Evolutionary conservation across 1,140 invertebrate species (phyloP).

Genomic region (Limonius californicus): DNA sequence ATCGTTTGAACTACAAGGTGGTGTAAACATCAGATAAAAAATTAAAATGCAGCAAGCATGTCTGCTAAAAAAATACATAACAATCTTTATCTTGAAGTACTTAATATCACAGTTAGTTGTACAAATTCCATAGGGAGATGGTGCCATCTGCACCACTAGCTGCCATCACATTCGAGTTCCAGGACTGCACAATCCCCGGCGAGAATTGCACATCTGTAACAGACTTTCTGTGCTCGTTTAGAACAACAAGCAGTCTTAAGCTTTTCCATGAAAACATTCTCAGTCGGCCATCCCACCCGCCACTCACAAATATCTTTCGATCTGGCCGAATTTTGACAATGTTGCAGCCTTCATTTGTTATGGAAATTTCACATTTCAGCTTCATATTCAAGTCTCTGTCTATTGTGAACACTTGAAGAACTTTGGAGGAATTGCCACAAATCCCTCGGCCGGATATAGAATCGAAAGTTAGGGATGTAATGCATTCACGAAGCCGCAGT

Average conservation of each 20-base stretch:
- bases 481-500: slow-evolving; percentile 59
- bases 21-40: background rate
- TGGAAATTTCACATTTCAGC: slow-evolving; percentile 55
- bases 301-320: slow-evolving; percentile 69
- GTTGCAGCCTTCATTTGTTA: slow-evolving; percentile 70
- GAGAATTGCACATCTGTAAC: slow-evolving; percentile 69
- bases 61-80: background rate
- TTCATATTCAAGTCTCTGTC: slow-evolving; percentile 55
- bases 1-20: background rate
- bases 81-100: background rate
- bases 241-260: slow-evolving; percentile 66
- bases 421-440: slow-evolving; percentile 58
- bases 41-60: background rate
- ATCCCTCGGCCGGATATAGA: slow-evolving; percentile 58
- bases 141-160: slow-evolving; percentile 64
- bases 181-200: slow-evolving; percentile 55
- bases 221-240: slow-evolving; percentile 63
- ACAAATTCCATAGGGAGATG: slow-evolving; percentile 73
- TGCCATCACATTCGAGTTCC: slow-evolving; percentile 70
- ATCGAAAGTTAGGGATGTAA: slow-evolving; percentile 67
- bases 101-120: slow-evolving; percentile 46
- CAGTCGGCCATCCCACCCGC: slow-evolving; percentile 72
- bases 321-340: slow-evolving; percentile 65
- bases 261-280: slow-evolving; percentile 77
- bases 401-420: slow-evolving; percentile 54